Base-by-base conservation (phyloP, 1,140 invertebrate species). In the Drosophila sulfurigaster region DNA sequence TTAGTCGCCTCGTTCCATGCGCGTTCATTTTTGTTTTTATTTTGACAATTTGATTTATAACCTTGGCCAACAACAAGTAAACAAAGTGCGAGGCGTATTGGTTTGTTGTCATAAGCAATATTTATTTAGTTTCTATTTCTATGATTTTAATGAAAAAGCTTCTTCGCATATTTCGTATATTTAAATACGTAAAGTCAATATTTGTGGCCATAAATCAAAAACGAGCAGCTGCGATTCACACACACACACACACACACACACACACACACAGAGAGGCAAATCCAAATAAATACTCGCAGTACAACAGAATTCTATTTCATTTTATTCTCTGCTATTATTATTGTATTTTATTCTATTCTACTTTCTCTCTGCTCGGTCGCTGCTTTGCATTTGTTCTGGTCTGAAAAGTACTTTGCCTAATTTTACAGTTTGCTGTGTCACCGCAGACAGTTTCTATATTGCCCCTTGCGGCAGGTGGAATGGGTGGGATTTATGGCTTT, bases 101-200 rank as follows among this genome's bases (percentile, higher is more conserved):
- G 46, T 16, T 38, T 68, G 65, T 74, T 74, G 71, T 69, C 65
- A 69, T 56, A 75, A 58, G 58, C 58, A 58, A 75, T 75, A 75
- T 75, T 75, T 75, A 75, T 70, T 75, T 75, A 75, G 72, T 75
- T 75, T 75, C 72, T 70, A 70, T 69, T 75, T 75, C 72, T 75
- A 75, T 70, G 66, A 75, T 57, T 75, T 75, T 70, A 75, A 75
- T 75, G 72, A 70, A 70, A 74, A 75, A 75, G 66, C 66, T 75
- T 75, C 66, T 62, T 74, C 49, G 51, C 54, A 63, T 69, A 74
- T 75, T 75, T 70, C 57, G 51, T 60, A 63, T 69, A 74, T 75
- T 75, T 70, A 70, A 75, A 75, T 75, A 75, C 51, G 58, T 43
- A 68, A 43, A 63, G 72, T 58, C 48, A 75, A 75, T 75, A 75